Base-by-base conservation (phyloP, 2,888 invertebrate species). In the Griposia aprilina region DNA sequence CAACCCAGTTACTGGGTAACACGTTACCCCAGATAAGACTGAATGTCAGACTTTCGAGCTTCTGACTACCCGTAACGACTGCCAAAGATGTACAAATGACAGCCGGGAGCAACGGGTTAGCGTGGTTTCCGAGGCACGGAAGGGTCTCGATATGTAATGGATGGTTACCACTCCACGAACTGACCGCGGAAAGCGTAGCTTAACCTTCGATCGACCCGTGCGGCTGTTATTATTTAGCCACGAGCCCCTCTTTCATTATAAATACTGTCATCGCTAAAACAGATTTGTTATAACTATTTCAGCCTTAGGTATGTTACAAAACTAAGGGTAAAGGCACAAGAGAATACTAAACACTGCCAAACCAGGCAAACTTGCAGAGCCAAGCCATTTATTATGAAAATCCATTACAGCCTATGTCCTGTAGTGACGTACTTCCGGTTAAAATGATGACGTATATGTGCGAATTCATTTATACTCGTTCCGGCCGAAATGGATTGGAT, bases 381-480 rank as follows among this genome's bases (percentile, higher is more conserved):
- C 30, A 11, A 60, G 36, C 7, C 70, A 80, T 83, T 80, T 80
- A 83, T 83, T 80, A 83, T 80, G 76, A 74, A 83, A 83, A 63
- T 65, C 83, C 84, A 83, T 83, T 83, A 83, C 52, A 36, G 30
- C 57, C 66, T 48, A 73, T 80, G 83, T 80, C 75, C 80, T 71
- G 80, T 70, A 67, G 45, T 71, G 62, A 48, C 63, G 55, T 60
- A 83, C 63, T 80, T 83, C 83, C 83, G 80, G 67, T 20, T 74
- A 48, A 36, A 83, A 76, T 59, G 80, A 80, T 82, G 83, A 82
- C 83, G 70, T 65, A 74, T 10, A 10, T 83, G 73, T 73, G 71
- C 57, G 62, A 70, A 66, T 80, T 80, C 69, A 75, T 75, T 82
- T 72, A 60, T 55, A 60, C 68, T 65, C 11, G 57, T 82, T 82